These are phyloP conservation scores for Lasioglossum lativentre DNA, from an alignment of 2,888 invertebrate species.

Conservation along the genomic window DNA sequence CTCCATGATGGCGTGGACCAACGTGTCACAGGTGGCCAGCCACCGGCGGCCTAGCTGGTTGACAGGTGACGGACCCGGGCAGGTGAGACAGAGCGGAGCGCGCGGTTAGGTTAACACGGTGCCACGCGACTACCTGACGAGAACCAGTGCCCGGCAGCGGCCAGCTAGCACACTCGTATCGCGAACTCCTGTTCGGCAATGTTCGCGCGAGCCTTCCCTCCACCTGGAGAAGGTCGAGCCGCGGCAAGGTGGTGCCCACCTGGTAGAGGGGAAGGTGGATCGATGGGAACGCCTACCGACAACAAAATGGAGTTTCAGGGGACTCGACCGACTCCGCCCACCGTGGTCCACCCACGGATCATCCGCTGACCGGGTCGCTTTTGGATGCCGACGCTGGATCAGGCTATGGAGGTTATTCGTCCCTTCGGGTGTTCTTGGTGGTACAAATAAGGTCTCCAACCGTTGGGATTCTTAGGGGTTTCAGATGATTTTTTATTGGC, in stretches of 20 bases:
- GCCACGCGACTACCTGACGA: slow-evolving; percentile 45
- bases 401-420: background rate
- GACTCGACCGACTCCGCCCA: slow-evolving; percentile 60
- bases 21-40: background rate
- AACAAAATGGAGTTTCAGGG: slow-evolving; percentile 78
- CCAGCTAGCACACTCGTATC: slow-evolving; percentile 78
- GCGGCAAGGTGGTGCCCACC: slow-evolving; percentile 68
- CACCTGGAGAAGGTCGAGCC: slow-evolving; percentile 71
- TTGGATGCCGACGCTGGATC: background rate
- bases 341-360: slow-evolving; percentile 57
- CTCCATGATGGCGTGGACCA: background rate
- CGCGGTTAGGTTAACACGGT: slow-evolving; percentile 2
- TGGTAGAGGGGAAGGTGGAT: slow-evolving; percentile 72
- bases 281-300: slow-evolving; percentile 71
- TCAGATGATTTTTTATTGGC: background rate
- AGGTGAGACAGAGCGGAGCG: slow-evolving; percentile 4
- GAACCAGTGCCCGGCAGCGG: slow-evolving; percentile 44
- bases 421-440: background rate
- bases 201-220: slow-evolving; percentile 77
- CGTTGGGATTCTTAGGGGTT: background rate
- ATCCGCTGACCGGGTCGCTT: background rate
- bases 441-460: background rate
- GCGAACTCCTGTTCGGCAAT: slow-evolving; percentile 81
- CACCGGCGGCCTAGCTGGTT: slow-evolving; percentile 4
- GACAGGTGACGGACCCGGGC: slow-evolving; percentile 16